Evolutionary conservation across 2,113 vertebrate species (phyloP), one percentile per base, ranked within the genome.

Genomic region (Eptatretus burgeri): DNA sequence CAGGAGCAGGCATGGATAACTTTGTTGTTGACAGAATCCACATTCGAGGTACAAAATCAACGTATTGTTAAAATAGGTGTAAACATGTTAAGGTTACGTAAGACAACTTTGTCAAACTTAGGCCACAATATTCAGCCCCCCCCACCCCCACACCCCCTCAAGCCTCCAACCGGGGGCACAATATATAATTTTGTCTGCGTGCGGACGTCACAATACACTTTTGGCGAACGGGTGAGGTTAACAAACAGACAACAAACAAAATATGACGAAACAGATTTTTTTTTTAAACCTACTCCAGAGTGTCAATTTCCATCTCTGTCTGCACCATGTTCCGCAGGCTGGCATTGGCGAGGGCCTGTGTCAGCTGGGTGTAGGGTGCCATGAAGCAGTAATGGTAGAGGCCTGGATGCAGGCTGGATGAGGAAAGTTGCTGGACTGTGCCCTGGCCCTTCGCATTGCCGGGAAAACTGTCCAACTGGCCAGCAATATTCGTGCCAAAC

Each of bases 321-420:
- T 93, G 89, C 64, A 93, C 89, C 82, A 85, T 85, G 72, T 89
- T 95, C 67, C 85, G 78, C 4, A 96, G 79, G 66, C 86, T 94
- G 14, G 91, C 91, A 10, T 93, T 87, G 1, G 91, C 91, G 1
- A 98, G 74, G 12, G 91, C 91, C 78, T 98, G 91, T 0, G 91
- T 98, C 66, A 98, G 95, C 70, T 95, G 91, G 1, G 91, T 98
- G 66, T 95, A 98, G 0, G 89, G 91, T 1, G 89, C 91, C 89
- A 96, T 96, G 77, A 98, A 98, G 77, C 91, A 98, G 71, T 85
- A 94, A 69, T 95, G 89, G 70, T 98, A 98, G 49, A 95, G 78
- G 41, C 91, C 91, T 0, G 85, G 91, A 41, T 84, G 74, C 66
- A 85, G 60, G 49, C 70, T 95, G 67, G 84, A 94, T 0, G 91